phyloP scores from a whole-genome alignment of 2,797 vertebrate species.

The Anas flavirostris region DNA sequence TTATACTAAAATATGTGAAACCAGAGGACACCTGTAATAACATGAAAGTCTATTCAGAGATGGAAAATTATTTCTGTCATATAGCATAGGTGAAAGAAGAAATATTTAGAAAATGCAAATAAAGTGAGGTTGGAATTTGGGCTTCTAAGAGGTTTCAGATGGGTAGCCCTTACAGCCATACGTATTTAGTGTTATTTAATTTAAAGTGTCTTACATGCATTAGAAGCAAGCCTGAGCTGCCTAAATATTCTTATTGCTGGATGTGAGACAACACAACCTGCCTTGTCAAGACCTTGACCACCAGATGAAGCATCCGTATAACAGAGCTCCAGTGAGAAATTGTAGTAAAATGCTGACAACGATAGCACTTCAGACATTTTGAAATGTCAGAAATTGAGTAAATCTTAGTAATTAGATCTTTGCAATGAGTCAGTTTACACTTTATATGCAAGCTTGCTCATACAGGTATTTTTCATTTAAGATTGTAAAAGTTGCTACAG shows the following conservation, averaged over 20 bases:
- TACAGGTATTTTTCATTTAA: not conserved
- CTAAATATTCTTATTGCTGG: not conserved
- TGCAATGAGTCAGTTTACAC: not conserved
- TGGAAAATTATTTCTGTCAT: not conserved
- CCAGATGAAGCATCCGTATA: not conserved
- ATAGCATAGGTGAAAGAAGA: not conserved
- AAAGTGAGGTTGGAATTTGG: not conserved
- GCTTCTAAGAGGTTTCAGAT: not conserved
- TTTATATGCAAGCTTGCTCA: not conserved
- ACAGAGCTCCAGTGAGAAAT: not conserved
- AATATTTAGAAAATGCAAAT: not conserved
- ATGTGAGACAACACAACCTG: not conserved
- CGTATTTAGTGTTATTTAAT: not conserved
- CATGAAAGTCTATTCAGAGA: not conserved
- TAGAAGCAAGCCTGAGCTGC: not conserved
- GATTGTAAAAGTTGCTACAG: not conserved
- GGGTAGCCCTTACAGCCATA: not conserved
- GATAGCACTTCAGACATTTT: not conserved
- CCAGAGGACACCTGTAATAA: not conserved
- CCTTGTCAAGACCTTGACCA: not conserved
- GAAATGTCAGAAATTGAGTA: not conserved
- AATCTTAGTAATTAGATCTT: not conserved
- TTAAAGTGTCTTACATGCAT: not conserved
- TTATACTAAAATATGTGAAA: not conserved
- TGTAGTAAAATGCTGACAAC: not conserved